Percentiles rank a stretch among this genome's conserved stretches.
Evolutionary conservation across 1,140 invertebrate genomes (phyloP).

Genomic region (Acarapis woodi): DNA sequence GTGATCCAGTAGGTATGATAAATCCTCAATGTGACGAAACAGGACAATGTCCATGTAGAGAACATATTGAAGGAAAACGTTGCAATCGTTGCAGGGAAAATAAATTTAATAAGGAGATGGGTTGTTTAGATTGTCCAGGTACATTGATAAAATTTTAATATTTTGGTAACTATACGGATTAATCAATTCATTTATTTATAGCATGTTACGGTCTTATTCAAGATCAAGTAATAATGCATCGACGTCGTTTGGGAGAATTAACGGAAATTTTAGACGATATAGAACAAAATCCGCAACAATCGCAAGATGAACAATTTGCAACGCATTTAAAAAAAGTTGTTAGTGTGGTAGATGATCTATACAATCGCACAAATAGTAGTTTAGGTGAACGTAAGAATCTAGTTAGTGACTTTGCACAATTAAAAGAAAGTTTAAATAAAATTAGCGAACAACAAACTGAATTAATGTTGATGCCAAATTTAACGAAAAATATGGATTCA

Average conservation of each 20-base stretch:
- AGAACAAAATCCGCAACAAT: conserved; percentile 38
- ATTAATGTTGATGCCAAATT: conserved; percentile 16
- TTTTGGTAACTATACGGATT: too few relatives aligned
- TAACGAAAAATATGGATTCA: conserved; percentile 18
- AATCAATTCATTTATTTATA: too few relatives aligned
- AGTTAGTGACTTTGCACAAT: conserved; percentile 31
- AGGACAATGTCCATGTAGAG: conserved; percentile 63
- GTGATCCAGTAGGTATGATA: conserved; percentile 55
- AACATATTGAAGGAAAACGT: conserved; percentile 41
- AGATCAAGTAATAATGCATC: conserved; percentile 48
- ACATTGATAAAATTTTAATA: too few relatives aligned
- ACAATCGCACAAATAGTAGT: conserved; percentile 31
- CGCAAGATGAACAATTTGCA: conserved; percentile 54
- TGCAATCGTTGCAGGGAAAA: conserved; percentile 83
- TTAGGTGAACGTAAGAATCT: conserved; percentile 25
- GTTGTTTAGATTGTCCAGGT: conserved; percentile 58
- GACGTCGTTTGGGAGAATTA: conserved; percentile 38
- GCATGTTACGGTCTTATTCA: conserved; percentile 76
- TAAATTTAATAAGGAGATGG: conserved; percentile 49
- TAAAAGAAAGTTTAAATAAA: conserved; percentile 30
- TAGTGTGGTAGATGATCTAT: conserved; percentile 33
- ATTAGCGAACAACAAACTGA: conserved; percentile 21
- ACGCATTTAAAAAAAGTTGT: conserved; percentile 37
- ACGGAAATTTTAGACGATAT: conserved; percentile 34
- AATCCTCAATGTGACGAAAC: conserved; percentile 29